Base-by-base conservation (phyloP, 2,113 vertebrate genomes). In the Ardeotis arabs region DNA sequence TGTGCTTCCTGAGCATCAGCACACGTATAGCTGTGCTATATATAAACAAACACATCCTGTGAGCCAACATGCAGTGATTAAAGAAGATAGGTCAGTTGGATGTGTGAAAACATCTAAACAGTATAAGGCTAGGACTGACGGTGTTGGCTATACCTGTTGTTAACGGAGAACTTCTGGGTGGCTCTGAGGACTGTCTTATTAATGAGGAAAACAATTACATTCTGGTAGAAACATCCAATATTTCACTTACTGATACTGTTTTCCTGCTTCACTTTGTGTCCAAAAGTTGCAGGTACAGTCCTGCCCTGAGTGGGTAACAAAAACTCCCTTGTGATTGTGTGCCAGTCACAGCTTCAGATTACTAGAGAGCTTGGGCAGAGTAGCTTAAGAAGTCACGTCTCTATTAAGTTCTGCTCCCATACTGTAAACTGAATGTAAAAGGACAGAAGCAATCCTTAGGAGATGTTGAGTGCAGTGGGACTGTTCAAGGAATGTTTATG, bases 361-460 rank as follows among this genome's bases (percentile, higher is more conserved):
- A 55, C 17, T 6, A 13, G 28, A 70, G 24, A 41, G 5, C 17
- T 67, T 0, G 0, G 22, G 28, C 10, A 79, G 66, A 22, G 2
- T 5, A 45, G 39, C 7, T 18, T 19, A 69, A 84, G 24, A 60
- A 63, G 41, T 87, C 49, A 27, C 35, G 45, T 47, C 45, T 85
- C 6, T 60, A 14, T 21, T 39, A 47, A 39, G 6, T 85, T 76
- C 55, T 83, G 37, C 14, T 79, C 35, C 6, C 39, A 74, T 10
- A 7, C 47, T 90, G 31, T 70, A 77, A 70, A 31, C 44, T 80
- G n/a, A 59, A 8, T 10, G 22, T 19, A 24, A 67, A n/a, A 53
- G n/a, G 33, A 27, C 25, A 44, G 20, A 50, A 87, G 8, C 28
- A 73, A 56, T 90, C 22, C 33, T 44, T 50, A 29, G 33, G 62